Evolutionary conservation across 2,113 vertebrate species (phyloP).

Genomic region (Vireo altiloquus): DNA sequence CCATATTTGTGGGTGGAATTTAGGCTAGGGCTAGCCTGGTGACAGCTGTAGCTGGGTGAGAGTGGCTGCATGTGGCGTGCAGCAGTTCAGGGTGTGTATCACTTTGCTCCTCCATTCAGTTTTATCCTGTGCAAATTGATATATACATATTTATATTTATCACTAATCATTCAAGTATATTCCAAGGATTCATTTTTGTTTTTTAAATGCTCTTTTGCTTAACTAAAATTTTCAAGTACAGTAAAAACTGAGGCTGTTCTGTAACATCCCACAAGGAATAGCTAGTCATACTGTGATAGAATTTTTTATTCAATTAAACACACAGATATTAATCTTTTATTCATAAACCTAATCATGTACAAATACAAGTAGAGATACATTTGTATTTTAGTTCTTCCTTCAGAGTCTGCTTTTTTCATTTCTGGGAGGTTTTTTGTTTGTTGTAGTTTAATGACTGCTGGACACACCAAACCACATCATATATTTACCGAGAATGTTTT

Average conservation of each 20-base stretch:
- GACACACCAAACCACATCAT: conserved; percentile 6
- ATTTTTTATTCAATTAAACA: conserved; percentile 45
- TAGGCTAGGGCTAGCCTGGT: not conserved
- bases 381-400: not conserved
- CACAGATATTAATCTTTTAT: conserved; percentile 28
- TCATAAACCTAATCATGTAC: conserved; percentile 10
- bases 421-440: conserved; percentile 2
- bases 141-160: not conserved
- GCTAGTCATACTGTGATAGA: not conserved
- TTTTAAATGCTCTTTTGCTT: not conserved
- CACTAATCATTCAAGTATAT: not conserved
- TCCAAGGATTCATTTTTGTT: not conserved
- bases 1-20: not conserved
- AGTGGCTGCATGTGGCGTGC: accelerated
- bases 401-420: not conserved
- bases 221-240: not conserved
- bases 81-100: not conserved
- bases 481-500: not conserved
- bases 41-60: not conserved
- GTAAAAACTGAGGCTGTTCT: not conserved
- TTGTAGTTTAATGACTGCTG: conserved; percentile 8
- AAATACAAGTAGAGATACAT: not conserved
- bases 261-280: not conserved
- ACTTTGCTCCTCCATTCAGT: not conserved
- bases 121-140: not conserved